Evolutionary conservation across 64 coral and sea anemone genomes (phyloP).

Genomic region (Cladopsammia gracilis): DNA sequence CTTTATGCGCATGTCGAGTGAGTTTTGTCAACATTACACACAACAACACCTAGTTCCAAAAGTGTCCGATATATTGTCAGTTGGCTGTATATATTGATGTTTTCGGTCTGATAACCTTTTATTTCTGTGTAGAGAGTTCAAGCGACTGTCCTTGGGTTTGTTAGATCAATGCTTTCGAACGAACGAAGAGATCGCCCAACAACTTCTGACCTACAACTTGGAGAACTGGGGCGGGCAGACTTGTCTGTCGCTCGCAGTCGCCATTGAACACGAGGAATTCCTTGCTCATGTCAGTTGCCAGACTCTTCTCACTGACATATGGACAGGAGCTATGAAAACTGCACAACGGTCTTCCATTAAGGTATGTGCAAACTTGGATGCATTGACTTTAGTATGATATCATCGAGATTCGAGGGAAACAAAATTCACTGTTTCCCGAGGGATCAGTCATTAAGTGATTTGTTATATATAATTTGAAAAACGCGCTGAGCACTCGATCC

Average conservation of each 20-base stretch:
- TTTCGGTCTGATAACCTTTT: neutral
- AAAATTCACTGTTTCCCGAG: too few relatives aligned
- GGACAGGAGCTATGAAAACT: constrained; percentile 79
- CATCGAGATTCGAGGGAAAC: too few relatives aligned
- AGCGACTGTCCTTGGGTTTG: constrained; percentile 66
- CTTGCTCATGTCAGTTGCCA: constrained; percentile 81
- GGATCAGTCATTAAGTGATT: too few relatives aligned
- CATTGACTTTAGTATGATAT: neutral
- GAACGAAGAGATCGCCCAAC: constrained; percentile 70
- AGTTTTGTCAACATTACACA: neutral
- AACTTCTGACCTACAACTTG: constrained; percentile 75
- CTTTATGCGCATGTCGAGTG: constrained; percentile 69
- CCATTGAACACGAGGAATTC: constrained; percentile 72
- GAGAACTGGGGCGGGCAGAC: constrained; percentile 78
- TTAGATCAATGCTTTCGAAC: constrained; percentile 80
- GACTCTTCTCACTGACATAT: constrained; percentile 82
- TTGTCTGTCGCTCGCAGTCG: constrained; percentile 75
- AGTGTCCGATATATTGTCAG: too few relatives aligned
- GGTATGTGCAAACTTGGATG: constrained; percentile 20
- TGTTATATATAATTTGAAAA: too few relatives aligned
- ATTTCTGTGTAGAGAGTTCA: constrained; percentile 70
- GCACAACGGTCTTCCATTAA: constrained; percentile 57
- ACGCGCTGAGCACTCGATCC: too few relatives aligned
- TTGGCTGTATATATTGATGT: too few relatives aligned
- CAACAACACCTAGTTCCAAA: too few relatives aligned